Percentiles rank a stretch among this genome's conserved stretches.
phyloP scores from a whole-genome alignment of 1,140 invertebrate genomes.

The Lamellibrachia luymesi region DNA sequence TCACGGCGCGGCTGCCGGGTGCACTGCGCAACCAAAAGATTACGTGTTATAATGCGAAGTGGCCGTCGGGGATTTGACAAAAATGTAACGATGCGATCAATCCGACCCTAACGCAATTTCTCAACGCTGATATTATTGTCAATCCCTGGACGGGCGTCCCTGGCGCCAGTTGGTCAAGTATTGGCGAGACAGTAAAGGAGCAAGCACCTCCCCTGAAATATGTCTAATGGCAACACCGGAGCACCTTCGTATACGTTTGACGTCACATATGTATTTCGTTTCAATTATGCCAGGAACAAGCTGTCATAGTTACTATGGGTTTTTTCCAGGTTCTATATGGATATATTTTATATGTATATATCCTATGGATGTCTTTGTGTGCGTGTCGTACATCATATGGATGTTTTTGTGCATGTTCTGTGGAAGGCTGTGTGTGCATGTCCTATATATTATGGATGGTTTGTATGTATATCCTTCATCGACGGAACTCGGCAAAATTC shows the following conservation, averaged over 20 bases:
- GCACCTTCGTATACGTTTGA: too few species aligned
- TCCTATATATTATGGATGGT: too few species aligned
- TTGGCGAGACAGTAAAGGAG: not conserved
- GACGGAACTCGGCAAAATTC: not conserved
- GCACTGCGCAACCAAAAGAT: not conserved
- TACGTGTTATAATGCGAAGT: not conserved
- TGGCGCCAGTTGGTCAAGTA: not conserved
- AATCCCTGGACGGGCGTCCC: not conserved
- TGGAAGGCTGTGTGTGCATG: too few species aligned
- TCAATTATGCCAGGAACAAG: too few species aligned
- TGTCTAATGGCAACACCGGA: not conserved
- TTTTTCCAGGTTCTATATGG: too few species aligned
- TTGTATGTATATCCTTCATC: not conserved
- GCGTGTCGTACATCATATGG: not conserved
- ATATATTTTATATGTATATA: not conserved
- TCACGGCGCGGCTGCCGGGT: too few species aligned
- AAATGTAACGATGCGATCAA: not conserved
- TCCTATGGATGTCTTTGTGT: not conserved
- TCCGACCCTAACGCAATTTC: slow-evolving; percentile 3
- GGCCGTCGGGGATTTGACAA: not conserved
- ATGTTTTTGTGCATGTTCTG: not conserved
- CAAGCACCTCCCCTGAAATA: not conserved
- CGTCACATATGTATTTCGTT: too few species aligned
- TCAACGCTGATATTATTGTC: not conserved
- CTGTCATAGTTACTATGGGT: too few species aligned